Conservation (phyloP, 1,140 invertebrate species). For the Parasteatoda tepidariorum region DNA sequence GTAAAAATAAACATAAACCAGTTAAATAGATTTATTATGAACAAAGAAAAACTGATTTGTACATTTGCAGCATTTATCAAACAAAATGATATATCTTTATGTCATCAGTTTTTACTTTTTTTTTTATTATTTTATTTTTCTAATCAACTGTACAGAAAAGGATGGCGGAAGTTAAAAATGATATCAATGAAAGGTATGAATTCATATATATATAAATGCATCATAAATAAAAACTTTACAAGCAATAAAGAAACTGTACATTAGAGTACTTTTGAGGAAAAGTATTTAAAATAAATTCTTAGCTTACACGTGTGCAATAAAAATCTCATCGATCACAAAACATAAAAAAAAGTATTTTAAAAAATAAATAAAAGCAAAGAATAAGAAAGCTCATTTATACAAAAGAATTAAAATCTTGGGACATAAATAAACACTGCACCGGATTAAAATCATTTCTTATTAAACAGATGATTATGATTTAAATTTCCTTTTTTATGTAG, state of each 20-base stretch:
- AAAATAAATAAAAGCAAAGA: conserved; percentile 49
- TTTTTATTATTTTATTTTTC: conserved; percentile 3
- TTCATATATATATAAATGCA: conserved; percentile 35
- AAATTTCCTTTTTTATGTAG: neutral
- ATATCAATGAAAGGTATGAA: conserved; percentile 44
- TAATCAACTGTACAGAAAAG: conserved; percentile 44
- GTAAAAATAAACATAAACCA: conserved; percentile 25
- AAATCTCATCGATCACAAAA: conserved; percentile 47
- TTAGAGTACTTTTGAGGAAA: conserved; percentile 24
- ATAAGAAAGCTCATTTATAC: conserved; percentile 52
- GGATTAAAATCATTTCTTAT: conserved; percentile 39
- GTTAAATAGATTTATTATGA: conserved; percentile 61
- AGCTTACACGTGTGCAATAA: conserved; percentile 34
- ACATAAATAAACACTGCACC: conserved; percentile 43
- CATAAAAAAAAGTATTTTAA: conserved; percentile 12
- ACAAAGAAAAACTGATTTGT: conserved; percentile 59
- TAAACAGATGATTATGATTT: neutral
- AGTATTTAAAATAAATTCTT: conserved; percentile 32
- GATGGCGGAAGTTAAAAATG: conserved; percentile 37
- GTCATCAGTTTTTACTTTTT: conserved; percentile 30
- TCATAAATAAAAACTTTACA: conserved; percentile 58
- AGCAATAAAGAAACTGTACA: conserved; percentile 42
- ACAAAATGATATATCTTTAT: conserved; percentile 44
- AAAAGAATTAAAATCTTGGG: conserved; percentile 16
- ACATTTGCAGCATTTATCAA: conserved; percentile 41